Base-by-base conservation (phyloP, 2,888 invertebrate species). In the Diarsia rubi region DNA sequence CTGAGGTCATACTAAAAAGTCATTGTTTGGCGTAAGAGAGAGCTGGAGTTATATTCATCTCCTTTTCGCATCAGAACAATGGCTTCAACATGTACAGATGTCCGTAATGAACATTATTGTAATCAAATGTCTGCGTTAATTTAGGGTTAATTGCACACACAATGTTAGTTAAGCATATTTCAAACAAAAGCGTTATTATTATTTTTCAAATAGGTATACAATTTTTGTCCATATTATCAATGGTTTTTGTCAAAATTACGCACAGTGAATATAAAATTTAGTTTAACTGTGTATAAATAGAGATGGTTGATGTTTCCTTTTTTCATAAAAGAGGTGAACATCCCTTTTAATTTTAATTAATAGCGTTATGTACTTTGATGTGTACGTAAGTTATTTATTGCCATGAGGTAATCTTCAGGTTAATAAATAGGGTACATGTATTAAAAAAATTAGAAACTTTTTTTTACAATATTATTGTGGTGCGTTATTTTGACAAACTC, bases 101-200 rank as follows among this genome's bases (percentile, higher is more conserved):
- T 19, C 27, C 16, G 0, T 6, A 37, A 42, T 42, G n/a, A 27
- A 54, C 4, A 44, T 42, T 21, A 44, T 21, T 16, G 5, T 47
- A 52, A 74, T 47, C 0, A 24, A 68, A 44, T 31, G 0, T 69
- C 60, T 72, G 24, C 37, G 27, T 77, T 69, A 59, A 52, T 67
- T 69, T 11, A 16, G 65, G 62, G 78, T 84, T 87, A 88, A 73
- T 83, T 72, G 79, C 82, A 79, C 78, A 79, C 66, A 71, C 63
- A 78, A 73, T 79, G 84, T 89, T 87, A 89, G 82, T 86, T 19
- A 88, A 88, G 89, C 88, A 71, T 73, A 82, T 73, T 70, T 31
- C 52, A 75, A 74, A 79, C 68, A 59, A 37, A 84, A 84, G 85
- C 86, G 44, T 81, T 82, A 49, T 14, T 69, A 27, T 60, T 49